These are phyloP conservation scores for Stigmatopora nigra DNA, from an alignment of 2,113 vertebrate genomes.

Conservation along the genomic window DNA sequence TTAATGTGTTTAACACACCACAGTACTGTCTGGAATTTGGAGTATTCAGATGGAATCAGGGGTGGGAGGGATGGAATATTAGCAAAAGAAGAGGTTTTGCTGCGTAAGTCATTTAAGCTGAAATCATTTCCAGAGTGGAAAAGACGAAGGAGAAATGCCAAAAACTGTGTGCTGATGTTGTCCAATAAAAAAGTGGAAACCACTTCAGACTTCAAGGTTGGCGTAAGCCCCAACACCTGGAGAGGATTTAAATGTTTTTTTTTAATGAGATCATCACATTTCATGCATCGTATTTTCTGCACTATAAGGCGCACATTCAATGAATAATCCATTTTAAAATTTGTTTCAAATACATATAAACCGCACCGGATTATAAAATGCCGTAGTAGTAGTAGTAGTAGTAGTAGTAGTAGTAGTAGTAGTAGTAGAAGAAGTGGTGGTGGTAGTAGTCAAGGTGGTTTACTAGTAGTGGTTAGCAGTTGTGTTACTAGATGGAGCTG, in stretches of 20 bases:
- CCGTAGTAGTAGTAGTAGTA: too few species aligned
- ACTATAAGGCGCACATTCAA: too few species aligned
- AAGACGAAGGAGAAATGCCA: not conserved
- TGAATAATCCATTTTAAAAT: too few species aligned
- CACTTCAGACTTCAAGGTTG: not conserved
- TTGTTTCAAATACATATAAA: too few species aligned
- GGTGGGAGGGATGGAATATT: slow-evolving; percentile 13
- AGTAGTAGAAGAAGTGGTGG: too few species aligned
- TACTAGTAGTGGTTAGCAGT: too few species aligned
- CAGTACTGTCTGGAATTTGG: slow-evolving; percentile 40
- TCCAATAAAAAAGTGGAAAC: not conserved
- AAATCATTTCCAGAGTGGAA: slow-evolving; percentile 32
- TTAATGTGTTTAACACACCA: slow-evolving; percentile 10
- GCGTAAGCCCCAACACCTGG: slow-evolving; percentile 20
- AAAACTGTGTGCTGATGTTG: not conserved
- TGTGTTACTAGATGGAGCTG: too few species aligned
- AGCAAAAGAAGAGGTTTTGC: slow-evolving; percentile 23
- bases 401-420: too few species aligned
- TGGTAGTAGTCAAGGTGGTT: too few species aligned
- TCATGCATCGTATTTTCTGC: not conserved
- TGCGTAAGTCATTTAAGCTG: slow-evolving; percentile 51
- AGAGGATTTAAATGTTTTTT: slow-evolving; percentile 5
- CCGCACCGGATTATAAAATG: too few species aligned
- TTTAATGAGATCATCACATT: slow-evolving; percentile 4
- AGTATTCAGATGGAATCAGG: slow-evolving; percentile 21